These are phyloP conservation scores for Perca fluviatilis DNA, from an alignment of 2,113 vertebrate species.

Conservation along the genomic window DNA sequence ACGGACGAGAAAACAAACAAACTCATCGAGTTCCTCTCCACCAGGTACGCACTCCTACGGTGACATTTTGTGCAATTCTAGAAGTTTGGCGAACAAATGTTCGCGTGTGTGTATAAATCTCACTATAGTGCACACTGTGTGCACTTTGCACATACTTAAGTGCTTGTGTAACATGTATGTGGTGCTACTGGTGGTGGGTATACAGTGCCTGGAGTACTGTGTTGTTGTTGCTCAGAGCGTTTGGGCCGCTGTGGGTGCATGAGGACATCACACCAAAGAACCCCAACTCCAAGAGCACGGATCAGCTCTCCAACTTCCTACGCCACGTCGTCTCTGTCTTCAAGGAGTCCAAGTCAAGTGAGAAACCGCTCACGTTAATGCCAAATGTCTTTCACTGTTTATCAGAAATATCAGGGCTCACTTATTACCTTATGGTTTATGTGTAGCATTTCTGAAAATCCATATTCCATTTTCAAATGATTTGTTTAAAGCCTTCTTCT, in stretches of 20 bases:
- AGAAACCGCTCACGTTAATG: background rate
- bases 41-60: conserved; percentile 85
- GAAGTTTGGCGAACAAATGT: background rate
- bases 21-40: conserved; percentile 97
- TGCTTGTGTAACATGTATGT: conserved; percentile 70
- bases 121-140: background rate
- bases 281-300: conserved; percentile 95
- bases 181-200: conserved; percentile 84
- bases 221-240: conserved; percentile 89
- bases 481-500: background rate
- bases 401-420: background rate
- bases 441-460: background rate
- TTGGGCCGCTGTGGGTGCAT: conserved; percentile 97
- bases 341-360: conserved; percentile 98
- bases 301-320: conserved; percentile 96
- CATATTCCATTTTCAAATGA: background rate
- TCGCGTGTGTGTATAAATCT: background rate
- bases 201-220: conserved; percentile 87
- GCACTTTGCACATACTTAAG: conserved; percentile 11
- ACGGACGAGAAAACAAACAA: conserved; percentile 95
- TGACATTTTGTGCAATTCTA: background rate
- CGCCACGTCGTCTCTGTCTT: conserved; percentile 96
- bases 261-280: conserved; percentile 99
- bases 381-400: background rate
- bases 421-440: background rate